These are phyloP conservation scores for Scelioninae gen. 2 DNA, from an alignment of 2,888 invertebrate species.

Conservation along the genomic window DNA sequence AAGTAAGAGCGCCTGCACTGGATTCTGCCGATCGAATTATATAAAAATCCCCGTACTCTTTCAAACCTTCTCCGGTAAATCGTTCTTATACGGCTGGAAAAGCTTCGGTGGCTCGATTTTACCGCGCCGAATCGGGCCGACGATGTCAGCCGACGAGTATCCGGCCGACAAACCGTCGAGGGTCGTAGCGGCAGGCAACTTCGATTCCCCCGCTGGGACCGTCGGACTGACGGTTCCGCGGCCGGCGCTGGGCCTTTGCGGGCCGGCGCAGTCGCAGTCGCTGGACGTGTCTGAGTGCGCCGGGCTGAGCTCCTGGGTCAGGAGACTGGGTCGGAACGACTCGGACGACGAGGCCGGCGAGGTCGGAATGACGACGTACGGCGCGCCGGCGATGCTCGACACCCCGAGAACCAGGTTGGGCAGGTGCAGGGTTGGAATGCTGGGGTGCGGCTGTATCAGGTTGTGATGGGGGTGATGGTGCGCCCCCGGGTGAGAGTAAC, in stretches of 20 bases:
- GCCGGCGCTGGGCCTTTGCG: conserved; percentile 35
- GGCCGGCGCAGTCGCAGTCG: conserved; percentile 68
- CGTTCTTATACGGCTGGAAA: conserved; percentile 86
- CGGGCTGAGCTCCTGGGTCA: conserved; percentile 73
- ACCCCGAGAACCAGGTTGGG: conserved; percentile 64
- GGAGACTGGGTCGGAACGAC: conserved; percentile 68
- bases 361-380: conserved; percentile 62
- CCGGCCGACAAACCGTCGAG: conserved; percentile 52
- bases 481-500: conserved; percentile 64
- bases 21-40: too few species aligned
- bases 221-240: conserved; percentile 25
- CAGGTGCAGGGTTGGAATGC: conserved; percentile 66
- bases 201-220: too few species aligned
- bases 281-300: conserved; percentile 70
- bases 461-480: conserved; percentile 62
- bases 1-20: too few species aligned
- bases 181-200: too few species aligned
- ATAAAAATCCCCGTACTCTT: background rate
- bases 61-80: conserved; percentile 72
- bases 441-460: conserved; percentile 63
- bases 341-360: conserved; percentile 61
- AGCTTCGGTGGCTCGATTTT: conserved; percentile 79
- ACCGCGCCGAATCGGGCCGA: conserved; percentile 64
- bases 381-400: conserved; percentile 63
- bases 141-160: conserved; percentile 71